A percentile compares a stretch with the other conserved stretches of the same genome.
These are phyloP conservation scores for Colletes gigas DNA, from an alignment of 1,140 invertebrate genomes.

Conservation along the genomic window DNA sequence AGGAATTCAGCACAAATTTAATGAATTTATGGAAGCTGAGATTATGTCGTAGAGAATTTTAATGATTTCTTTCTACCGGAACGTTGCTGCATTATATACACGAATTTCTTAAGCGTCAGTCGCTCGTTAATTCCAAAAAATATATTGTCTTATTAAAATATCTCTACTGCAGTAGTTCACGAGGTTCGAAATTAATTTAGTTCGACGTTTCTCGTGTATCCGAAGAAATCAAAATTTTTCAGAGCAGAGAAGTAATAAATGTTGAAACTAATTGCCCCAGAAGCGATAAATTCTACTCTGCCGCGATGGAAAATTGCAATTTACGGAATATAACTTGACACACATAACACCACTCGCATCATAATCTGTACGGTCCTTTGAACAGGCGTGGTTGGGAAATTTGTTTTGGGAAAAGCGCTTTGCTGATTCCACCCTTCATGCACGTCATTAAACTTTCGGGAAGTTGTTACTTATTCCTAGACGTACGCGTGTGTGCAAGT, in stretches of 20 bases:
- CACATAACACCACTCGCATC: background rate
- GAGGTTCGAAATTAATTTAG: background rate
- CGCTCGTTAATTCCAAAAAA: no score
- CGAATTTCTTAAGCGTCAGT: no score
- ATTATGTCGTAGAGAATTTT: no score
- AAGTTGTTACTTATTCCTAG: slow-evolving; percentile 26
- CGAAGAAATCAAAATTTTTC: background rate
- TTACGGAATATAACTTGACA: slow-evolving; percentile 18
- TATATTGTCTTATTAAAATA: no score
- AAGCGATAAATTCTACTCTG: slow-evolving; percentile 8
- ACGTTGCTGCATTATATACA: no score
- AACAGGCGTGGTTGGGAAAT: slow-evolving; percentile 28
- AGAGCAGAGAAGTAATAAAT: background rate
- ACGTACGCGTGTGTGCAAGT: background rate
- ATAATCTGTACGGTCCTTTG: slow-evolving; percentile 14
- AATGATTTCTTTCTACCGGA: no score
- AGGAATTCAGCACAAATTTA: no score
- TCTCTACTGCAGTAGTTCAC: no score
- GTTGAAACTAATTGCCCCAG: background rate
- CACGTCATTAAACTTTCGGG: slow-evolving; percentile 60
- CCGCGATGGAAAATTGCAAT: slow-evolving; percentile 7
- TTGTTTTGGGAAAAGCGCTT: slow-evolving; percentile 19
- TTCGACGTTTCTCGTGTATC: no score
- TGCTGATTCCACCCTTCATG: slow-evolving; percentile 43
- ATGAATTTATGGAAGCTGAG: no score